phyloP scores from a whole-genome alignment of 2,113 vertebrate genomes.

The Boulengeromyrus knoepffleri region DNA sequence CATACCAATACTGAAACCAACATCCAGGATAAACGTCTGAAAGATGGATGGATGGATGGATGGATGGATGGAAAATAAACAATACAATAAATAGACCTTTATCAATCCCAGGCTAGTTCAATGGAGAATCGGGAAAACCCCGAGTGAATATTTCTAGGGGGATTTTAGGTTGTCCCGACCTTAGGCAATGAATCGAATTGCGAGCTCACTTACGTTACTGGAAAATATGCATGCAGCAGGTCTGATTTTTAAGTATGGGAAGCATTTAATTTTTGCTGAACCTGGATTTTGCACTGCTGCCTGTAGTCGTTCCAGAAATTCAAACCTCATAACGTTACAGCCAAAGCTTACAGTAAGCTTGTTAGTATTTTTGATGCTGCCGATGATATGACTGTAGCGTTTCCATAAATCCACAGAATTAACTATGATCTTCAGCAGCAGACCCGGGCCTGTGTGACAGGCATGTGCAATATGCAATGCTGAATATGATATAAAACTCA shows the following conservation, averaged over 20 bases:
- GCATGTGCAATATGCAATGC: slow-evolving; percentile 92
- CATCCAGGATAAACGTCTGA: background rate
- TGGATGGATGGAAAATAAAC: background rate
- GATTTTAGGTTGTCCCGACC: slow-evolving; percentile 38
- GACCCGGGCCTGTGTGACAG: slow-evolving; percentile 81
- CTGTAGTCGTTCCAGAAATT: slow-evolving; percentile 92
- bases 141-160: background rate
- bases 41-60: background rate
- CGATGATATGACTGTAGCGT: slow-evolving; percentile 82
- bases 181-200: background rate
- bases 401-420: slow-evolving; percentile 99
- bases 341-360: slow-evolving; percentile 99
- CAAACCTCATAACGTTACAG: slow-evolving; percentile 98
- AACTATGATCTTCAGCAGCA: slow-evolving; percentile 97
- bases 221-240: slow-evolving; percentile 50
- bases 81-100: background rate
- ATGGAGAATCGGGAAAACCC: background rate
- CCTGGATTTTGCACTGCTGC: slow-evolving; percentile 87
- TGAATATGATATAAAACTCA: slow-evolving; percentile 99
- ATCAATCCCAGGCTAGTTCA: background rate
- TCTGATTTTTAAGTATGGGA: slow-evolving; percentile 65
- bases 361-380: slow-evolving; percentile 97
- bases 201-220: background rate
- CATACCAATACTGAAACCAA: background rate
- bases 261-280: slow-evolving; percentile 86